Evolutionary conservation across 2,113 vertebrate genomes (phyloP).

Genomic region (Oryzias melastigma): DNA sequence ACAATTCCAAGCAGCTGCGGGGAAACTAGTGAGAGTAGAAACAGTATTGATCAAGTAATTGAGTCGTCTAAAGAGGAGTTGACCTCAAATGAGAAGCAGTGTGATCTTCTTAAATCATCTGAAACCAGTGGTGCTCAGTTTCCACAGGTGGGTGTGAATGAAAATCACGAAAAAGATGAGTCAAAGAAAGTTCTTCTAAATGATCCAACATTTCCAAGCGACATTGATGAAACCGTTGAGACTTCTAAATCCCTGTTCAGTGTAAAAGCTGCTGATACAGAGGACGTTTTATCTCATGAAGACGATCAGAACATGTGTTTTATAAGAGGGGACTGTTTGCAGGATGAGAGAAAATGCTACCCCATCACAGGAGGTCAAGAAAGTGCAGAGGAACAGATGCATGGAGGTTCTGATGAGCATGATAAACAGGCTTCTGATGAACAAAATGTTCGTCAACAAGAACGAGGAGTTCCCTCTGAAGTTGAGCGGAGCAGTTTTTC

Average conservation of each 20-base stretch:
- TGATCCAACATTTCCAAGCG: background rate
- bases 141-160: conserved; percentile 3
- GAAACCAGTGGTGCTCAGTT: conserved; percentile 1
- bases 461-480: background rate
- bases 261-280: background rate
- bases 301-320: background rate
- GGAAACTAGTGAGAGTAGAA: conserved; percentile 1
- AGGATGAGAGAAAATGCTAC: background rate
- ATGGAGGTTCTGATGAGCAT: background rate
- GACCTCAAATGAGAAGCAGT: conserved; percentile 2
- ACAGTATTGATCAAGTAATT: background rate
- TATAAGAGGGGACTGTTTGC: background rate
- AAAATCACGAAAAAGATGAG: background rate
- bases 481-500: background rate
- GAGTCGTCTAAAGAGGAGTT: conserved; percentile 6
- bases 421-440: background rate
- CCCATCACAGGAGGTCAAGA: background rate
- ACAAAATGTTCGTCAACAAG: background rate
- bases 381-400: background rate
- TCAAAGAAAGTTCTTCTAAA: background rate
- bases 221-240: background rate
- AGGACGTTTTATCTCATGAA: conserved; percentile 4
- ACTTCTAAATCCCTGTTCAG: background rate
- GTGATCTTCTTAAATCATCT: background rate
- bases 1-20: conserved; percentile 6